Percentiles rank a stretch among this genome's conserved stretches.
phyloP scores from a whole-genome alignment of 2,113 vertebrate species.

The Setophaga coronata region DNA sequence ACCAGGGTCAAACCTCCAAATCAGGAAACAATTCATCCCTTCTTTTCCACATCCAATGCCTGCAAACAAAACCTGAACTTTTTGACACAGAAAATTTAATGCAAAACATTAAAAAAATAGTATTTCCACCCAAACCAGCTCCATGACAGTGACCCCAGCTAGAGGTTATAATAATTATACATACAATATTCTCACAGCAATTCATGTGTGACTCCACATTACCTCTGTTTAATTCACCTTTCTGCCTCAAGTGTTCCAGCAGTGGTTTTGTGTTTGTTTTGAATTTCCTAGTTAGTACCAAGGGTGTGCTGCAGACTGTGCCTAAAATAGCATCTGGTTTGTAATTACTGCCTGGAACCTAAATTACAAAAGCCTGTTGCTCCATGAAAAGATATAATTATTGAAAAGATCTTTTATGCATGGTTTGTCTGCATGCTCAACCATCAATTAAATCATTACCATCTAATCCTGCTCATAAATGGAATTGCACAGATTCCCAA shows the following conservation, averaged over 20 bases:
- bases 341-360: slow-evolving; percentile 69
- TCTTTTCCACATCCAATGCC: not conserved
- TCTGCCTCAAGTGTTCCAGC: not conserved
- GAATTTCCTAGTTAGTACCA: not conserved
- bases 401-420: slow-evolving; percentile 55
- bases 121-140: not conserved
- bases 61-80: not conserved
- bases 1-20: not conserved
- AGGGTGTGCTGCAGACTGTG: slow-evolving; percentile 15
- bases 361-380: slow-evolving; percentile 69
- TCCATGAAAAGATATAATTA: slow-evolving; percentile 74
- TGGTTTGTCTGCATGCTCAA: slow-evolving; percentile 68
- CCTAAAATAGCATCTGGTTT: slow-evolving; percentile 67
- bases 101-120: not conserved
- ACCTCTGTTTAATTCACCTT: not conserved
- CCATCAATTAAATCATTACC: slow-evolving; percentile 76
- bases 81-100: not conserved
- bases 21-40: not conserved
- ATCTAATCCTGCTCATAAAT: slow-evolving; percentile 61
- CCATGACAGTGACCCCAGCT: not conserved
- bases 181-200: not conserved
- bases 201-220: not conserved
- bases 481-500: slow-evolving; percentile 59
- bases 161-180: not conserved
- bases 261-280: not conserved